Evolutionary conservation across 1,140 invertebrate species (phyloP), one percentile per base, ranked within the genome.

Genomic region (Drosophila miranda): DNA sequence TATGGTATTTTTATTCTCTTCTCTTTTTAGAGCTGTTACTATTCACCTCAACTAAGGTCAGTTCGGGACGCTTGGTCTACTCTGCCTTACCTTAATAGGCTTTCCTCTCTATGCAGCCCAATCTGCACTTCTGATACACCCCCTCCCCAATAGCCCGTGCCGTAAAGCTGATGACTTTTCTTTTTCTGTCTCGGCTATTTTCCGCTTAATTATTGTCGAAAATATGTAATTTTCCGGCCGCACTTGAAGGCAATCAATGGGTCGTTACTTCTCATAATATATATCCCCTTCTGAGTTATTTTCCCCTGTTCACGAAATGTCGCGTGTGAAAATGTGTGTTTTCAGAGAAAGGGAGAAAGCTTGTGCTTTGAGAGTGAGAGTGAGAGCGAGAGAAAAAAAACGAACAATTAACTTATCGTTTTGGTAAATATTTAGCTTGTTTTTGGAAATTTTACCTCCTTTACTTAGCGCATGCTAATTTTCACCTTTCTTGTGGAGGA

Each of bases 371-470:
- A 26, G 19, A 41, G 28, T 9, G 21, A n/a, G 30, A 38, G 21
- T 9, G 9, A 13, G n/a, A 26, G 21, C n/a, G 30, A 38, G 21
- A 14, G 9, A 21, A 26, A 1, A 14, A 13, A 6, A 19, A 11
- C 11, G 11, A 30, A 52, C 49, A 45, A 42, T 42, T 50, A 55
- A 68, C 57, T 61, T 76, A 68, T 68, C 70, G 62, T 55, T 74
- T 73, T 58, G 48, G 74, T 76, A 76, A 73, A 76, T 76, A 76
- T 73, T 68, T 74, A 48, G 53, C 70, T 73, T 73, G 63, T 76
- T 73, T 73, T 68, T 28, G 11, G 42, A 41, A 23, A 16, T 38
- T 21, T 71, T 64, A 51, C 55, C 71, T 63, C 38, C 55, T 66
- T 38, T 41, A 59, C 58, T 42, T 56, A 52, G 53, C 23, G 23